A percentile compares a stretch with the other conserved stretches of the same genome.
phyloP scores from a whole-genome alignment of 2,113 vertebrate species.

The Psilopsiagon aymara region DNA sequence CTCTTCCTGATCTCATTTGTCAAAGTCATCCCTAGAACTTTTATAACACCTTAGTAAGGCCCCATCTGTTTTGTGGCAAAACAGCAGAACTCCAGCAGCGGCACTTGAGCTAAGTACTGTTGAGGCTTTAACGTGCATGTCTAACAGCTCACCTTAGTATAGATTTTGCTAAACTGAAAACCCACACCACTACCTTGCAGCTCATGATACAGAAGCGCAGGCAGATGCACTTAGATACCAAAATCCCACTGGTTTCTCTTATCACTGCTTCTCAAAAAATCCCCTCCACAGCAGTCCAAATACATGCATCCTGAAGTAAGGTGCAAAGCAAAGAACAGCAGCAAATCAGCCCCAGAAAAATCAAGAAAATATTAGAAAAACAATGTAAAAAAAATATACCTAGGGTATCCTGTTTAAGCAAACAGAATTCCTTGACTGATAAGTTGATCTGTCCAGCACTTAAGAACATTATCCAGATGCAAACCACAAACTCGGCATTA shows the following conservation, averaged over 20 bases:
- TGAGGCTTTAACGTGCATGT: neutral
- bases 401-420: neutral
- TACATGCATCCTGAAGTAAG: neutral
- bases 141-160: neutral
- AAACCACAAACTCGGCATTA: neutral
- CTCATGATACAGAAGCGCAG: fast-evolving
- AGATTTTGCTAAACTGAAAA: neutral
- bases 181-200: neutral
- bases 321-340: neutral
- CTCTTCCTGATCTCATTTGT: neutral
- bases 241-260: neutral
- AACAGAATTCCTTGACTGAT: neutral
- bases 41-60: neutral
- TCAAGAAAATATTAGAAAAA: neutral
- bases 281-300: neutral
- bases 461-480: neutral
- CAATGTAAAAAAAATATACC: neutral
- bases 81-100: neutral
- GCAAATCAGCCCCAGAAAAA: neutral
- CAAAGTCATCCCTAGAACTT: neutral
- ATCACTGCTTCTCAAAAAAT: neutral
- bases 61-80: neutral
- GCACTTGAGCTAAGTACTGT: neutral
- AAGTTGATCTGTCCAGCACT: neutral
- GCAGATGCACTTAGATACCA: neutral